Percentiles rank a stretch among this genome's conserved stretches.
These are phyloP conservation scores for Aleiodes testaceus DNA, from an alignment of 2,888 invertebrate genomes.

Conservation along the genomic window DNA sequence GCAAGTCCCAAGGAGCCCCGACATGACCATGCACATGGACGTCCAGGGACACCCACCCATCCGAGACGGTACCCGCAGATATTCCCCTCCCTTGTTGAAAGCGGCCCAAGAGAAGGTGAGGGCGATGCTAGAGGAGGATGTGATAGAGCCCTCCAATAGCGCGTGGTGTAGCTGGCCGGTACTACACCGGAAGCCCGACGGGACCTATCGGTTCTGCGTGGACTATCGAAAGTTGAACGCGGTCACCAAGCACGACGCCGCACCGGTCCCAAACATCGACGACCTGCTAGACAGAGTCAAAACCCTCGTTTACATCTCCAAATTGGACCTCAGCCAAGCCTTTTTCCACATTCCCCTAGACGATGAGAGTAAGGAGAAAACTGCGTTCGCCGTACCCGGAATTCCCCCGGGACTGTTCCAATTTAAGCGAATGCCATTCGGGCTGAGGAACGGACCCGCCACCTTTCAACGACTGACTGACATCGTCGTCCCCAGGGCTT, in stretches of 20 bases:
- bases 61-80: not conserved
- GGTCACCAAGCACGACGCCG: not conserved
- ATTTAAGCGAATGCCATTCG: not conserved
- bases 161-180: too few species aligned
- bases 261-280: not conserved
- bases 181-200: too few species aligned
- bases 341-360: constrained; percentile 7
- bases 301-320: not conserved
- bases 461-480: not conserved
- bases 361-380: too few species aligned
- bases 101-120: not conserved
- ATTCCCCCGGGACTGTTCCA: not conserved
- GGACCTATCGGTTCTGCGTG: too few species aligned
- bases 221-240: too few species aligned
- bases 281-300: not conserved
- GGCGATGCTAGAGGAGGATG: not conserved
- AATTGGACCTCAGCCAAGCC: not conserved
- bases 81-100: not conserved
- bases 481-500: too few species aligned
- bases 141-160: too few species aligned
- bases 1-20: not conserved
- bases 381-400: not conserved
- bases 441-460: not conserved
- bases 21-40: not conserved
- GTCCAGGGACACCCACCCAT: not conserved